phyloP scores from a whole-genome alignment of 2,888 invertebrate species.

The Aelia acuminata region DNA sequence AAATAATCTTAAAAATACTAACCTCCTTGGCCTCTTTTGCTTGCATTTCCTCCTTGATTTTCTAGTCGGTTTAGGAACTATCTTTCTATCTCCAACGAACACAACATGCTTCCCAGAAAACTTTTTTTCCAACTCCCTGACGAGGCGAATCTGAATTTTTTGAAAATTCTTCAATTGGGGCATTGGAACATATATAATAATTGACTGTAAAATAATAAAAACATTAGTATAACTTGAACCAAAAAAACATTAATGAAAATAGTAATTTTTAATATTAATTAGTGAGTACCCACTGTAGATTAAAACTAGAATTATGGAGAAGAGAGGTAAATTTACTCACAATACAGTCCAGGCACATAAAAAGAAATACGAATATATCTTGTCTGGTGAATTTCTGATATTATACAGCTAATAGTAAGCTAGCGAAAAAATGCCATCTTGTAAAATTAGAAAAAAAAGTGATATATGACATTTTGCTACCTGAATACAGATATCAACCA shows the following conservation, averaged over 20 bases:
- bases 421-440: too few species aligned
- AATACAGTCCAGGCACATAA: too few species aligned
- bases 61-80: constrained; percentile 96
- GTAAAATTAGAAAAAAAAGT: too few species aligned
- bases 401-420: too few species aligned
- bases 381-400: too few species aligned
- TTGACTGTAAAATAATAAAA: constrained; percentile 78
- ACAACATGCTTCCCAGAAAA: constrained; percentile 99
- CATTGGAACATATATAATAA: constrained; percentile 99
- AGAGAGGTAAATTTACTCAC: too few species aligned
- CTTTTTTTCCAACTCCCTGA: constrained; percentile 98
- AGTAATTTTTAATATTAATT: too few species aligned
- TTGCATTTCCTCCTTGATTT: constrained; percentile 85
- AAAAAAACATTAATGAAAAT: not conserved
- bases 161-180: constrained; percentile 98
- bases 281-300: too few species aligned
- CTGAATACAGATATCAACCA: too few species aligned
- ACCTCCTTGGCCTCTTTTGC: constrained; percentile 82
- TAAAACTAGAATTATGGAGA: too few species aligned
- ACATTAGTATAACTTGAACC: not conserved
- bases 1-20: constrained; percentile 56
- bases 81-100: constrained; percentile 97
- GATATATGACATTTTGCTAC: too few species aligned
- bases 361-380: too few species aligned
- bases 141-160: constrained; percentile 96